A percentile compares a stretch with the other conserved stretches of the same genome.
These are phyloP conservation scores for Eupithecia insigniata DNA, from an alignment of 2,888 invertebrate species.

Conservation along the genomic window DNA sequence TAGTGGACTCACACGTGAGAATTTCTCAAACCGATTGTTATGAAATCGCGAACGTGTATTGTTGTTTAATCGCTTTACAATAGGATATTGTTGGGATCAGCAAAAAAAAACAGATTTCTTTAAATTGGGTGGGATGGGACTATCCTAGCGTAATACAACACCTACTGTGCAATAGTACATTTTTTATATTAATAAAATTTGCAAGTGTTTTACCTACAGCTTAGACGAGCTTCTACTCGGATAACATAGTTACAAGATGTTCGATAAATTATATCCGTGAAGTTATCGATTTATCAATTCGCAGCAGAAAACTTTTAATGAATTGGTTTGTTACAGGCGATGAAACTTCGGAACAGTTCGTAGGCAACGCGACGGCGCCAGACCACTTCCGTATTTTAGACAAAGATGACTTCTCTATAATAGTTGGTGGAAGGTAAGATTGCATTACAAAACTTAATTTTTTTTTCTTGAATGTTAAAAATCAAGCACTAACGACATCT, in stretches of 20 bases:
- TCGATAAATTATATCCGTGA: slow-evolving; percentile 31
- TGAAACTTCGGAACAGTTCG: slow-evolving; percentile 89
- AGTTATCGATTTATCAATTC: slow-evolving; percentile 39
- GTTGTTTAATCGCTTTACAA: slow-evolving; percentile 73
- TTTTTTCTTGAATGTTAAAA: background rate
- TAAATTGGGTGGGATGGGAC: slow-evolving; percentile 23
- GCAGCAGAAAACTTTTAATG: slow-evolving; percentile 53
- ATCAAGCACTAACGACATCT: background rate
- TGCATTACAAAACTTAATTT: background rate
- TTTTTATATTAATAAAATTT: background rate
- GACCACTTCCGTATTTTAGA: slow-evolving; percentile 96
- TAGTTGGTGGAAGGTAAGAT: slow-evolving; percentile 94
- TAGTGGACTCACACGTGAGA: slow-evolving; percentile 67
- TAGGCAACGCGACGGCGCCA: slow-evolving; percentile 90
- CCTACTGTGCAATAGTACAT: background rate
- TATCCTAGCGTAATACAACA: slow-evolving; percentile 17
- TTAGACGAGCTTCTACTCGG: background rate
- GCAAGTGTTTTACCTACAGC: background rate
- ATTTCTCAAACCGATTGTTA: slow-evolving; percentile 70
- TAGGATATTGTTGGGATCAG: slow-evolving; percentile 68
- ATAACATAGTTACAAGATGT: background rate
- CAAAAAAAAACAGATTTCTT: slow-evolving; percentile 51
- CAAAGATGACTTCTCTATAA: slow-evolving; percentile 92
- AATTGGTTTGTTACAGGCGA: slow-evolving; percentile 86
- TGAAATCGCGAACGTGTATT: slow-evolving; percentile 71